Conservation (phyloP, 2,797 vertebrate genomes). For the Echiichthys vipera region DNA sequence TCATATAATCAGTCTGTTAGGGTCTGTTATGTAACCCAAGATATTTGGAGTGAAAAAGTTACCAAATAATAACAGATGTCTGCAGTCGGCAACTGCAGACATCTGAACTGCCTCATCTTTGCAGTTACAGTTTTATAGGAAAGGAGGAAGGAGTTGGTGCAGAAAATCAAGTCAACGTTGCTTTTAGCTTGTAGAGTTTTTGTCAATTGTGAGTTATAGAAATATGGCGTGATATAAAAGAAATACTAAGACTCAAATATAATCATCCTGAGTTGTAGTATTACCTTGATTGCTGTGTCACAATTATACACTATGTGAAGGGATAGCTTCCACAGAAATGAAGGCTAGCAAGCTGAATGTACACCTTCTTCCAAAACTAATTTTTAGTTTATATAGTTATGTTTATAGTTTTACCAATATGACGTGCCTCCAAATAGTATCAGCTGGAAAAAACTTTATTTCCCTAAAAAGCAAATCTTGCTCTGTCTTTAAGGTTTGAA, state of each 20-base stretch:
- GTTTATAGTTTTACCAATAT: neutral
- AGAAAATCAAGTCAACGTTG: neutral
- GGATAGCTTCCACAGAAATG: neutral
- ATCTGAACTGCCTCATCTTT: neutral
- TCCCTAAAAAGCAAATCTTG: neutral
- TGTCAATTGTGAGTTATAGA: no score
- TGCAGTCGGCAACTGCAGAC: no score
- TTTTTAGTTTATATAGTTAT: no score
- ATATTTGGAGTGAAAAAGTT: slow-evolving; percentile 1
- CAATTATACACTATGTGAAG: neutral
- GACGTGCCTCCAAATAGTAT: neutral
- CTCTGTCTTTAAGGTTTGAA: neutral
- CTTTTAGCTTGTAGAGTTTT: neutral
- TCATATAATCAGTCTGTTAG: slow-evolving; percentile 12
- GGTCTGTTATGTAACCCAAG: slow-evolving; percentile 26
- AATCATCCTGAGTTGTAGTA: neutral
- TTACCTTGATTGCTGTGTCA: neutral
- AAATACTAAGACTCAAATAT: neutral
- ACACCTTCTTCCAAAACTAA: neutral
- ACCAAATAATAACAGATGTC: neutral
- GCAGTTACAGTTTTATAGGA: neutral
- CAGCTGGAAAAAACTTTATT: neutral
- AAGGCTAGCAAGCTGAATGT: neutral
- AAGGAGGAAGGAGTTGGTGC: neutral
- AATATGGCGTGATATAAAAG: neutral